Evolutionary conservation across 1,140 invertebrate genomes (phyloP).

Genomic region (Lethrus apterus): DNA sequence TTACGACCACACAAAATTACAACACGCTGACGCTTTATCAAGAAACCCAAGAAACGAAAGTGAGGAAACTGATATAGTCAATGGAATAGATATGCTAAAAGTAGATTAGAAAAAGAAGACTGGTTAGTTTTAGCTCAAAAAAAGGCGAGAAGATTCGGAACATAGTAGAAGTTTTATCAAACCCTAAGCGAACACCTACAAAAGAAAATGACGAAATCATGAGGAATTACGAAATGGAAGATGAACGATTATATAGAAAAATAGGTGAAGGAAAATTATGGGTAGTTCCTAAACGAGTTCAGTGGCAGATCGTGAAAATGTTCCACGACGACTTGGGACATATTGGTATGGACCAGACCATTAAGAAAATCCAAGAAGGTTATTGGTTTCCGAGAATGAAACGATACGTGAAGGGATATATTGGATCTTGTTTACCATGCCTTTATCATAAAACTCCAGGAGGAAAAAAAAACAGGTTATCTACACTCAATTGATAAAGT

Average conservation of each 20-base stretch:
- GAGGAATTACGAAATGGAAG: constrained; percentile 3
- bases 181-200: background rate
- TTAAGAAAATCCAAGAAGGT: constrained; percentile 13
- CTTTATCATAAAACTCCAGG: constrained; percentile 9
- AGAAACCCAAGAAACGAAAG: no score
- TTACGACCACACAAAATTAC: no score
- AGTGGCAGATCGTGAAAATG: constrained; percentile 14
- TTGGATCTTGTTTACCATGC: constrained; percentile 8
- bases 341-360: constrained; percentile 18
- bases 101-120: no score
- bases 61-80: no score
- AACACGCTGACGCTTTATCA: no score
- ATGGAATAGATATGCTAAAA: no score
- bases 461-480: constrained; percentile 7
- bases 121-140: no score
- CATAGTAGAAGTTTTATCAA: no score
- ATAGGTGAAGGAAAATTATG: background rate
- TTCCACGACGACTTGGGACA: constrained; percentile 21
- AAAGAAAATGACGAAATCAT: background rate
- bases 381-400: constrained; percentile 25
- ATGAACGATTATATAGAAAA: constrained; percentile 6
- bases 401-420: constrained; percentile 12
- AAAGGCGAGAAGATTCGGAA: no score
- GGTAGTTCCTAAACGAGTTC: constrained; percentile 19
- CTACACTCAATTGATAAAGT: constrained; percentile 18